A percentile compares a stretch with the other conserved stretches of the same genome.
These are phyloP conservation scores for Thereva unica DNA, from an alignment of 2,888 invertebrate species.

Conservation along the genomic window DNA sequence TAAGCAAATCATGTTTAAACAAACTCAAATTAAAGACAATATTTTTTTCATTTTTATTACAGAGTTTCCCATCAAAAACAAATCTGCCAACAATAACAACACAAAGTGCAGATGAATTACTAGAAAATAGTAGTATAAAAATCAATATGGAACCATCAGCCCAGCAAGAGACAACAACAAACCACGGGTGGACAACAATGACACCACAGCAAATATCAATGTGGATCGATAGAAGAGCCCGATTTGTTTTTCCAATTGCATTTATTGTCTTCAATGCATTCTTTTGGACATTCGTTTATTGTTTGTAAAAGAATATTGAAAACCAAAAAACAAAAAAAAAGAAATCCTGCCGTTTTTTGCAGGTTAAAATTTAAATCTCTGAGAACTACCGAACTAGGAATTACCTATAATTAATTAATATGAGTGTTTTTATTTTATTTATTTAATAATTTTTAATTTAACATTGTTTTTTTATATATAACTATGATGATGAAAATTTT, in stretches of 20 bases:
- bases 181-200: constrained; percentile 74
- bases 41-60: constrained; percentile 47
- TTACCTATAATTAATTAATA: too few species aligned
- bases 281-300: constrained; percentile 78
- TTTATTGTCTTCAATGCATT: constrained; percentile 79
- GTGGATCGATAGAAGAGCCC: constrained; percentile 79
- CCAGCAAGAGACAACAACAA: constrained; percentile 34
- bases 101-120: constrained; percentile 68
- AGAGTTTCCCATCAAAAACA: constrained; percentile 68
- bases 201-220: constrained; percentile 86
- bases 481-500: too few species aligned
- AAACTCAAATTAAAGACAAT: not conserved
- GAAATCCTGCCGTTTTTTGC: too few species aligned
- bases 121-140: constrained; percentile 47
- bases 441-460: too few species aligned
- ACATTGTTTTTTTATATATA: too few species aligned
- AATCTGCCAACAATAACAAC: constrained; percentile 72
- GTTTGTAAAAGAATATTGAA: constrained; percentile 50
- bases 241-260: constrained; percentile 75
- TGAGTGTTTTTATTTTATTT: too few species aligned
- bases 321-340: too few species aligned
- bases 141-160: constrained; percentile 46
- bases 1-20: too few species aligned
- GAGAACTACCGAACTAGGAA: too few species aligned
- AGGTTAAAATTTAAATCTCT: too few species aligned